Conservation (phyloP, 2,888 invertebrate species). For the Pseudolycoriella hygida region DNA sequence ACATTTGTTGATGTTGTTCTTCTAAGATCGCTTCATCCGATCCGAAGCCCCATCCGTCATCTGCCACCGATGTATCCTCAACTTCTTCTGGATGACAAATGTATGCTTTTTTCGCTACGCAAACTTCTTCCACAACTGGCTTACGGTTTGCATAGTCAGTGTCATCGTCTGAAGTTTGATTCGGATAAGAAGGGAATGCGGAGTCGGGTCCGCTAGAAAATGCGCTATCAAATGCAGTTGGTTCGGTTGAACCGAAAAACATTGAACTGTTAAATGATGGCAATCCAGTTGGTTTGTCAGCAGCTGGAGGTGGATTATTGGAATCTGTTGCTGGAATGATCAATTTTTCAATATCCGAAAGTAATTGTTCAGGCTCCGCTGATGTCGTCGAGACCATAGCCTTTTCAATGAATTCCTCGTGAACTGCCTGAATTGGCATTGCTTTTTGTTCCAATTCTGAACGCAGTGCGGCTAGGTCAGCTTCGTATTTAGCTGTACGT, state of each 20-base stretch:
- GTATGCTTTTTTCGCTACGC: conserved; percentile 37
- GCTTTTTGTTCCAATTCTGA: background rate
- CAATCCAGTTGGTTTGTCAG: background rate
- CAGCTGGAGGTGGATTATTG: background rate
- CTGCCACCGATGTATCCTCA: conserved; percentile 16
- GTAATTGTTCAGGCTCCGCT: background rate
- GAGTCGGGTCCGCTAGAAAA: background rate
- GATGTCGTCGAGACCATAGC: too few relatives aligned
- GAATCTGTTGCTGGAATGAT: background rate
- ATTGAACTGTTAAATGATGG: conserved; percentile 2
- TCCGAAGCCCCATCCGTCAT: conserved; percentile 44
- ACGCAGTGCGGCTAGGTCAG: background rate
- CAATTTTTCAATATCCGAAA: background rate
- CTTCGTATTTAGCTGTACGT: background rate
- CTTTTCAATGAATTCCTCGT: background rate
- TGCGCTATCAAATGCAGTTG: background rate
- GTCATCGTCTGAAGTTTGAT: conserved; percentile 4
- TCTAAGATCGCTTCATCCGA: conserved; percentile 34
- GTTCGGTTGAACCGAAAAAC: background rate
- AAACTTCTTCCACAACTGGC: conserved; percentile 25
- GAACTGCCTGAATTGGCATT: background rate
- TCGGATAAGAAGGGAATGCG: too few relatives aligned
- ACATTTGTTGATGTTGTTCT: conserved; percentile 27
- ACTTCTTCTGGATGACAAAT: conserved; percentile 27
- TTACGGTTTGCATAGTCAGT: conserved; percentile 13